Evolutionary conservation across 2,797 vertebrate species (phyloP).

Genomic region (Acanthis flammea): DNA sequence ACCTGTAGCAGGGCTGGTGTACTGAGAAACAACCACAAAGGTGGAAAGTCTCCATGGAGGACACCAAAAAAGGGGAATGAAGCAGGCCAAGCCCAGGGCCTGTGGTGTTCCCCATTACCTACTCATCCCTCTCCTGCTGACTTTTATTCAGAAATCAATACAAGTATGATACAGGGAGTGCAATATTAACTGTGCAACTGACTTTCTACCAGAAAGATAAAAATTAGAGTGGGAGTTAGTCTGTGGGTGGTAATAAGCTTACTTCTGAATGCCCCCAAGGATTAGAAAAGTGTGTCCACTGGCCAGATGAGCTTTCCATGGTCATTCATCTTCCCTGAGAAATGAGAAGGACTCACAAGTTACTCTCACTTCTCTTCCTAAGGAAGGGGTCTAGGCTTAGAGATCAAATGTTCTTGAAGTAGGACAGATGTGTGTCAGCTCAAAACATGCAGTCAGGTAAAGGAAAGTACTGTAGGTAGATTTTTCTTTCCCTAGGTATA

Average conservation of each 20-base stretch:
- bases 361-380: background rate
- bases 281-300: background rate
- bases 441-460: background rate
- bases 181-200: background rate
- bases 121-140: background rate
- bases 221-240: background rate
- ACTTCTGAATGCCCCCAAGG: background rate
- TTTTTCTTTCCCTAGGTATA: background rate
- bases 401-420: background rate
- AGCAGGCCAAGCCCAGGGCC: background rate
- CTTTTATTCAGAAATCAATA: background rate
- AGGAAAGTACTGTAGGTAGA: background rate
- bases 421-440: background rate
- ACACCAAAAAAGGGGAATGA: rapidly evolving
- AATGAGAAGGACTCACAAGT: background rate
- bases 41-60: background rate
- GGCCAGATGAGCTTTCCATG: background rate
- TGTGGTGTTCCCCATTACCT: background rate
- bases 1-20: background rate
- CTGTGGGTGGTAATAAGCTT: background rate
- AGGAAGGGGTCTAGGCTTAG: background rate
- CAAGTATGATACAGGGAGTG: background rate
- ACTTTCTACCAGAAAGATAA: background rate
- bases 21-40: background rate
- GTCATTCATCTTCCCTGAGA: background rate